phyloP scores from a whole-genome alignment of 2,888 invertebrate genomes.

The Leptodirus hochenwartii region DNA sequence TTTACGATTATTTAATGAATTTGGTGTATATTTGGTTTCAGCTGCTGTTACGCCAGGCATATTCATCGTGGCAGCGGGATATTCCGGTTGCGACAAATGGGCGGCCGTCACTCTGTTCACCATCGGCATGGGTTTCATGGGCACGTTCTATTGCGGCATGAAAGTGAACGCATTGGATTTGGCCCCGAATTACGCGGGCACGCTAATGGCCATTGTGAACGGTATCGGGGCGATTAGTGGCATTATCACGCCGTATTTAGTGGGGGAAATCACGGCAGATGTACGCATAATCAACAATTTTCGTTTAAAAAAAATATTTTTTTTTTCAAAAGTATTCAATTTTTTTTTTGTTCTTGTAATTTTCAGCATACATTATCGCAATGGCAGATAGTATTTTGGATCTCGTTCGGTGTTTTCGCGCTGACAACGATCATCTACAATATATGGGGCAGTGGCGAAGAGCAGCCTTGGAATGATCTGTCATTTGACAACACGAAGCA shows the following conservation, averaged over 20 bases:
- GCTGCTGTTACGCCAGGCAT: slow-evolving; percentile 43
- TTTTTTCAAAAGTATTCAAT: too few relatives aligned
- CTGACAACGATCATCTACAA: slow-evolving; percentile 49
- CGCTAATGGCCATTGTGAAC: slow-evolving; percentile 43
- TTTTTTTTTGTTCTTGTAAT: slow-evolving; percentile 11
- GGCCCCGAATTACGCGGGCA: slow-evolving; percentile 43
- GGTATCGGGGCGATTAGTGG: slow-evolving; percentile 42
- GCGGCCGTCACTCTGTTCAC: slow-evolving; percentile 32
- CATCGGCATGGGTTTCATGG: slow-evolving; percentile 45
- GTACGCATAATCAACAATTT: slow-evolving; percentile 25
- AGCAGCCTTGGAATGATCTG: slow-evolving; percentile 64
- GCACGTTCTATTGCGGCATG: slow-evolving; percentile 47
- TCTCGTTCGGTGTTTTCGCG: slow-evolving; percentile 48
- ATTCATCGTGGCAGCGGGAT: slow-evolving; percentile 41
- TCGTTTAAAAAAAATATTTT: slow-evolving; percentile 4
- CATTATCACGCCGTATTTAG: slow-evolving; percentile 39
- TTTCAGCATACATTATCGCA: slow-evolving; percentile 42
- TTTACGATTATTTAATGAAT: too few relatives aligned
- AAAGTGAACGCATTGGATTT: slow-evolving; percentile 47
- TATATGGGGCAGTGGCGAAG: slow-evolving; percentile 53
- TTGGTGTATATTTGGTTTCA: too few relatives aligned
- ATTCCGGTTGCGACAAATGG: slow-evolving; percentile 36
- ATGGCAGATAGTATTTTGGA: slow-evolving; percentile 70
- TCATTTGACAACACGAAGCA: too few relatives aligned
- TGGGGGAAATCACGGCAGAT: slow-evolving; percentile 39